Percentiles rank a stretch among this genome's conserved stretches.
phyloP scores from a whole-genome alignment of 1,140 invertebrate genomes.

The Chrysomallon squamiferum region DNA sequence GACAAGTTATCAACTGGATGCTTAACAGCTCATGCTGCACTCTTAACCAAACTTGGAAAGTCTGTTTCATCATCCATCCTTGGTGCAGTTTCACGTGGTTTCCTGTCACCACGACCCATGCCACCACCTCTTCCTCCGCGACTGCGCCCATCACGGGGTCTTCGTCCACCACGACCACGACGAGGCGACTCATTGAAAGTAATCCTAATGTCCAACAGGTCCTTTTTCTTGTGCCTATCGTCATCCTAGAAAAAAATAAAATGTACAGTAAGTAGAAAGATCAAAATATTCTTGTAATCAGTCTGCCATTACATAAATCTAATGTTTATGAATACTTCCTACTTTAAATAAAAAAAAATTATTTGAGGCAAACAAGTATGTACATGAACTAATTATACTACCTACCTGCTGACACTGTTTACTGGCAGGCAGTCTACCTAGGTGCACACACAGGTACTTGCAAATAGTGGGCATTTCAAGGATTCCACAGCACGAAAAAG shows the following conservation, averaged over 20 bases:
- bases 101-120: conserved; percentile 28
- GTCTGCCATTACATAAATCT: background rate
- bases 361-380: background rate
- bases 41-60: conserved; percentile 75
- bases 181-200: conserved; percentile 53
- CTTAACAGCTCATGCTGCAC: conserved; percentile 33
- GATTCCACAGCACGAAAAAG: too few relatives aligned
- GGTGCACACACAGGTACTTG: too few relatives aligned
- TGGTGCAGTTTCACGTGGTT: conserved; percentile 74
- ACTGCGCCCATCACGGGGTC: conserved; percentile 28
- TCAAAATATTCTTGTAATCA: background rate
- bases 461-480: too few relatives aligned
- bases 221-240: conserved; percentile 36
- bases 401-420: too few relatives aligned
- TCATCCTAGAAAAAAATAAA: conserved; percentile 19
- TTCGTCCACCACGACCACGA: conserved; percentile 41
- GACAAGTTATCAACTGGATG: too few relatives aligned
- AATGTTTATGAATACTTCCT: too few relatives aligned
- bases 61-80: conserved; percentile 95
- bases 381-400: too few relatives aligned
- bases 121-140: conserved; percentile 39
- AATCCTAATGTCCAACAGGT: conserved; percentile 50
- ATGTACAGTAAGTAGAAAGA: background rate
- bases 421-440: too few relatives aligned
- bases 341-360: too few relatives aligned